Percentiles rank a stretch among this genome's conserved stretches.
phyloP scores from a whole-genome alignment of 2,113 vertebrate species.

The Ramphastos sulfuratus region DNA sequence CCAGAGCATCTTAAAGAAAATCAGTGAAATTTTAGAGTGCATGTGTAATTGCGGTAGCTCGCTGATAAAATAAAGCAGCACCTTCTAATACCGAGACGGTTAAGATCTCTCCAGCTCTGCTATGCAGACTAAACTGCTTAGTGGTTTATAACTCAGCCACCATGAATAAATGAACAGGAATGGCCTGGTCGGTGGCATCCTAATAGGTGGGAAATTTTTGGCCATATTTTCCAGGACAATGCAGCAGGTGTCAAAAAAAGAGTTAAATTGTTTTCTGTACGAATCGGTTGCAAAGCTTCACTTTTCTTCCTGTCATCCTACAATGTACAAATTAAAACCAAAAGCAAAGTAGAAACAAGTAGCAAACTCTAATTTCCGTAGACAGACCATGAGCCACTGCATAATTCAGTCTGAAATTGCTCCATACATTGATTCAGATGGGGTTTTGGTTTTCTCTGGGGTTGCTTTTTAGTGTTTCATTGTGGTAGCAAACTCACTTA shows the following conservation, averaged over 20 bases:
- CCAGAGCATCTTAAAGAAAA: not conserved
- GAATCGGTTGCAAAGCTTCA: not conserved
- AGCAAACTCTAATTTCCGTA: not conserved
- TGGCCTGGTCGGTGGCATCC: no score
- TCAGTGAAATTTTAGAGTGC: not conserved
- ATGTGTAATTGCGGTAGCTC: not conserved
- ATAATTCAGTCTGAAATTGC: not conserved
- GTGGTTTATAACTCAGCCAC: not conserved
- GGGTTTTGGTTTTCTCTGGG: not conserved
- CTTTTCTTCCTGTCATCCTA: not conserved
- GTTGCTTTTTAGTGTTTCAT: not conserved
- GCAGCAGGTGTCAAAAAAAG: not conserved
- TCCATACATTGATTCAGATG: not conserved
- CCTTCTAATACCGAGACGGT: not conserved
- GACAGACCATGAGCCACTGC: accelerated
- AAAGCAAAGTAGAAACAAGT: not conserved
- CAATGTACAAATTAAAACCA: not conserved
- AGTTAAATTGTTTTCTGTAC: not conserved
- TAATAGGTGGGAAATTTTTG: not conserved
- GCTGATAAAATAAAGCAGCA: not conserved
- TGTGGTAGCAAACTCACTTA: not conserved
- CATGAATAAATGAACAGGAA: not conserved
- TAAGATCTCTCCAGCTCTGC: not conserved
- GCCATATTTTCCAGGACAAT: not conserved
- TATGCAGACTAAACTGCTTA: not conserved